Evolutionary conservation across 1,140 invertebrate genomes (phyloP).

Genomic region (Streblospio benedicti): DNA sequence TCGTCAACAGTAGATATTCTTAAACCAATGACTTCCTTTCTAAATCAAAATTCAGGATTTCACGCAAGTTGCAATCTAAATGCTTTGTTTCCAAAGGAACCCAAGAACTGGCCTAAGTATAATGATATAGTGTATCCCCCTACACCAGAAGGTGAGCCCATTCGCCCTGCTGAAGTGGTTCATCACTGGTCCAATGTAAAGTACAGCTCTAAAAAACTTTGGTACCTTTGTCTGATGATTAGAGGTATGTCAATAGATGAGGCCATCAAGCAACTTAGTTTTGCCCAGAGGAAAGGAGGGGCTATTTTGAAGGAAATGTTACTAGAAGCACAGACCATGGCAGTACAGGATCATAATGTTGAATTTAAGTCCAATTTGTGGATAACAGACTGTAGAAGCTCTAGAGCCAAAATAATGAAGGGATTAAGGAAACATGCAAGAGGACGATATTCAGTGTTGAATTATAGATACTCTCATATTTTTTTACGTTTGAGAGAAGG

Average conservation of each 20-base stretch:
- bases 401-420: constrained; percentile 55
- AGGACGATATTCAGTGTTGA: constrained; percentile 58
- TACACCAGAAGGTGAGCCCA: constrained; percentile 62
- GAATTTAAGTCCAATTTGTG: constrained; percentile 92
- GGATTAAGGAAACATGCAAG: constrained; percentile 74
- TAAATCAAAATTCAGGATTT: too few relatives aligned
- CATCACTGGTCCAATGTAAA: not conserved
- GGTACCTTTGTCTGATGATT: constrained; percentile 30
- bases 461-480: constrained; percentile 76
- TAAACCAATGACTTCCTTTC: too few relatives aligned
- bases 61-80: too few relatives aligned
- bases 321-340: constrained; percentile 75
- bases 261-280: constrained; percentile 80
- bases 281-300: constrained; percentile 75
- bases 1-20: too few relatives aligned
- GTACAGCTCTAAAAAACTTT: not conserved
- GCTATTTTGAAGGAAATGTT: constrained; percentile 61
- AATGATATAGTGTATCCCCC: constrained; percentile 73
- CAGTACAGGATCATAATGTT: constrained; percentile 80
- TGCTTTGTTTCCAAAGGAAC: constrained; percentile 15
- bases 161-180: constrained; percentile 64
- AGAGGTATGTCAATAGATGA: constrained; percentile 88
- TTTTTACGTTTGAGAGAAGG: constrained; percentile 87
- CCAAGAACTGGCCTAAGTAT: constrained; percentile 42
- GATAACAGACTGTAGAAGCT: constrained; percentile 52